Conservation (phyloP, 1,140 invertebrate species). For the Panulirus ornatus region DNA sequence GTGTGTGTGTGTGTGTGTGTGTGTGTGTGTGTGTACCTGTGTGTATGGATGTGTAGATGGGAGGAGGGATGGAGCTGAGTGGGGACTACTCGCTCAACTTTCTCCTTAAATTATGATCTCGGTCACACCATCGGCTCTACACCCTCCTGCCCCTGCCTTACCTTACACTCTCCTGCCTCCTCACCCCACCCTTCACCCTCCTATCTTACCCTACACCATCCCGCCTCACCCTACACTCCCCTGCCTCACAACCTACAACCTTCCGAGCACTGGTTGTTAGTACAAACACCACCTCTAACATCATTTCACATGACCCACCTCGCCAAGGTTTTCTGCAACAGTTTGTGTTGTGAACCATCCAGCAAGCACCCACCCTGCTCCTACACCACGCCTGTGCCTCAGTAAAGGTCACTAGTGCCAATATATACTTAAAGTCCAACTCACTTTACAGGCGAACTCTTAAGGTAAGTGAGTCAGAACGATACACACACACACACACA, state of each 20-base stretch:
- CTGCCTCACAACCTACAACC: neutral
- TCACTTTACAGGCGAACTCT: too few relatives aligned
- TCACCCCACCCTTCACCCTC: neutral
- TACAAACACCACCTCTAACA: too few relatives aligned
- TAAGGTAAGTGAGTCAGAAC: too few relatives aligned
- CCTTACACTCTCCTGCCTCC: neutral
- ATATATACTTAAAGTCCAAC: too few relatives aligned
- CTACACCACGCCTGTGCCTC: too few relatives aligned
- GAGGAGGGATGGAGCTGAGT: neutral
- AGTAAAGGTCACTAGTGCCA: too few relatives aligned
- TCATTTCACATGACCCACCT: too few relatives aligned
- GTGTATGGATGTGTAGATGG: too few relatives aligned
- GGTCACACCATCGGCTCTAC: neutral
- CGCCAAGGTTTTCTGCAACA: too few relatives aligned
- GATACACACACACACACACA: constrained; percentile 30
- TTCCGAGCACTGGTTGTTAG: too few relatives aligned
- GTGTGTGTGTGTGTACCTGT: constrained; percentile 36
- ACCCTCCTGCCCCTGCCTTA: neutral
- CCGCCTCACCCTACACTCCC: neutral
- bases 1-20: constrained; percentile 40
- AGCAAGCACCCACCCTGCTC: too few relatives aligned
- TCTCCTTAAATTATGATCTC: neutral
- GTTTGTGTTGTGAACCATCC: too few relatives aligned
- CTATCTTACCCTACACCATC: neutral
- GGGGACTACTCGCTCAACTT: neutral